phyloP scores from a whole-genome alignment of 2,113 vertebrate genomes.

The Tragelaphus strepsiceros region DNA sequence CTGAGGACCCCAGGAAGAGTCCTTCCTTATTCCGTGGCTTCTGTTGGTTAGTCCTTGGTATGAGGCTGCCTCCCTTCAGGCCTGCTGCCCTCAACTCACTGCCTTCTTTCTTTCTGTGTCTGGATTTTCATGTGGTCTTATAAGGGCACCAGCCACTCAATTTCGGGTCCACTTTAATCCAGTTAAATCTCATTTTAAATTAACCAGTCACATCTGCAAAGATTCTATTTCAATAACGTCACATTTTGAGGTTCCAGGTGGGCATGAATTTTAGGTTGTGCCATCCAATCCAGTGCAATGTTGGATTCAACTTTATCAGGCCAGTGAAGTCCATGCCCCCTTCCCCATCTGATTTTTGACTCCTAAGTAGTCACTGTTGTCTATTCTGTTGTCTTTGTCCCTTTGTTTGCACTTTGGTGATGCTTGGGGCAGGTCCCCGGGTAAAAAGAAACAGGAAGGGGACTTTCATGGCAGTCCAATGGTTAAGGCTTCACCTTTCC shows the following conservation, averaged over 20 bases:
- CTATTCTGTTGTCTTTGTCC: not conserved
- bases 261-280: not conserved
- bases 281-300: not conserved
- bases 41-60: not conserved
- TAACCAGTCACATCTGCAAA: not conserved
- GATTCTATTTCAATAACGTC: not conserved
- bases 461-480: not conserved
- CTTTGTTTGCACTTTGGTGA: not conserved
- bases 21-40: not conserved
- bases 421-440: not conserved
- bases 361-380: not conserved
- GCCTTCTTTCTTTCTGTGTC: not conserved
- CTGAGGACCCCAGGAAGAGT: fast-evolving
- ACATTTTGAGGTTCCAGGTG: not conserved
- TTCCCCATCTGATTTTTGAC: not conserved
- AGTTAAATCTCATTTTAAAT: not conserved
- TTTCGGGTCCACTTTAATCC: not conserved
- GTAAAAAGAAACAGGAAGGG: not conserved
- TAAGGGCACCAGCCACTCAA: no score
- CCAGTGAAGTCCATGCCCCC: not conserved
- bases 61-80: not conserved
- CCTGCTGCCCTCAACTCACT: not conserved
- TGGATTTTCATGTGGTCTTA: not conserved
- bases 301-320: not conserved
- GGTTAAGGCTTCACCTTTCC: not conserved